Base-by-base conservation (phyloP, 2,797 vertebrate genomes). In the Epinephelus coioides region DNA sequence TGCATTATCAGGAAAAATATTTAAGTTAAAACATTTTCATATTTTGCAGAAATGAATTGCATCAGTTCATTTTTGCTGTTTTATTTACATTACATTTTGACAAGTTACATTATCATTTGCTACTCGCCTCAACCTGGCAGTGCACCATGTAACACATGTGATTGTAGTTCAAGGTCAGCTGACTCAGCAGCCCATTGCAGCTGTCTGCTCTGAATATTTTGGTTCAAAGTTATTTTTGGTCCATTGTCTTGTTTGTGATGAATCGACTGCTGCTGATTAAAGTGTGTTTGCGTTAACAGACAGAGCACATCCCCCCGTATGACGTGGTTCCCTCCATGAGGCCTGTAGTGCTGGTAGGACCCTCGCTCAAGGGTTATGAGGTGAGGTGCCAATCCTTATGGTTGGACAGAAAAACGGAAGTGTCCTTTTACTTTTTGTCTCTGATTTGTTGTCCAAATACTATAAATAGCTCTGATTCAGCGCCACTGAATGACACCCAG, bases 301-400 rank as follows among this genome's bases (percentile, higher is more conserved):
- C 96, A 73, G 98, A 99, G 84, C 97, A 99, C 50, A 76, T 98
- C 78, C 97, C 98, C 69, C 98, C 98, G 0, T 99, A 99, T 1
- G 98, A 99, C 17, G 98, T 99, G 1, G 98, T 99, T 15, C 98
- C 98, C 17, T 99, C 98, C 7, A 99, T 99, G 98, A 96, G 98
- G 90, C 98, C 98, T 0, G 98, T 99, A 55, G 97, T 99, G 74
- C 91, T 99, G 90, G 98, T 99, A 88, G 98, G 98, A 63, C 98
- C 98, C 0, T 99, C 98, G 0, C 95, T 99, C 76, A 99, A 99
- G 91, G 98, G 98, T 92, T 99, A 99, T 13, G 98, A 99, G 97
- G 98, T 99, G 91, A 67, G 92, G 13, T 4, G 14, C 19, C 14
- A 0, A 1, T 14, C 47, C 46, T 50, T 50, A 15, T 18, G 60